phyloP scores from a whole-genome alignment of 2,113 vertebrate genomes.

The Bufo bufo region DNA sequence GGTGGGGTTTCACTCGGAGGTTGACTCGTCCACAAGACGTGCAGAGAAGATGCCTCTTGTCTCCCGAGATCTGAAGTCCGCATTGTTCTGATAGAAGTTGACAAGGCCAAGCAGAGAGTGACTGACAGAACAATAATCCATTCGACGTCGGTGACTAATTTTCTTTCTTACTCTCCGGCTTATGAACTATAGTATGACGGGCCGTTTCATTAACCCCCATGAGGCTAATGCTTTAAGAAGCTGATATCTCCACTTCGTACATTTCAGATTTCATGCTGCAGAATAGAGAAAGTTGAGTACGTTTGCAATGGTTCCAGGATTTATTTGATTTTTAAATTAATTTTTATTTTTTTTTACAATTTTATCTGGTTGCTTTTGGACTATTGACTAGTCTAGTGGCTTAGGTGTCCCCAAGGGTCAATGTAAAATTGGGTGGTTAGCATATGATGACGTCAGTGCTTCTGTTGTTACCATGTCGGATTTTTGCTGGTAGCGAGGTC shows the following conservation, averaged over 20 bases:
- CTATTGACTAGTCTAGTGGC: no score
- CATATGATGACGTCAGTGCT: no score
- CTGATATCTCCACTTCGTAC: not conserved
- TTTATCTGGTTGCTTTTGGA: no score
- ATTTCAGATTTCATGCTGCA: not conserved
- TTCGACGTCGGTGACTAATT: constrained; percentile 10
- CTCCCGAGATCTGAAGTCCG: not conserved
- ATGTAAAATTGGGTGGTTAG: no score
- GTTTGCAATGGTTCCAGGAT: not conserved
- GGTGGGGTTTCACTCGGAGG: not conserved
- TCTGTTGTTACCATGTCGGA: no score
- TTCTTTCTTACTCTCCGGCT: not conserved
- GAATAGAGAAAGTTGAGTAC: not conserved
- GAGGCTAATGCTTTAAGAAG: not conserved
- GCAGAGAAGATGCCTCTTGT: constrained; percentile 37
- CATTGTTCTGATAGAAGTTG: constrained; percentile 10
- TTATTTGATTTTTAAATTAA: no score
- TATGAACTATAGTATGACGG: not conserved
- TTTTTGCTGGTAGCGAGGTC: no score
- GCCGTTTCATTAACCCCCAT: not conserved
- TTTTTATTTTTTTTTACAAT: no score
- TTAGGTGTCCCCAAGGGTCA: no score
- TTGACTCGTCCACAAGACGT: not conserved
- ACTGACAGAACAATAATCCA: constrained; percentile 34
- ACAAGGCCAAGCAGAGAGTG: constrained; percentile 2